Percentiles rank a stretch among this genome's conserved stretches.
Evolutionary conservation across 1,140 invertebrate species (phyloP).

Genomic region (Rhopalosiphum maidis): DNA sequence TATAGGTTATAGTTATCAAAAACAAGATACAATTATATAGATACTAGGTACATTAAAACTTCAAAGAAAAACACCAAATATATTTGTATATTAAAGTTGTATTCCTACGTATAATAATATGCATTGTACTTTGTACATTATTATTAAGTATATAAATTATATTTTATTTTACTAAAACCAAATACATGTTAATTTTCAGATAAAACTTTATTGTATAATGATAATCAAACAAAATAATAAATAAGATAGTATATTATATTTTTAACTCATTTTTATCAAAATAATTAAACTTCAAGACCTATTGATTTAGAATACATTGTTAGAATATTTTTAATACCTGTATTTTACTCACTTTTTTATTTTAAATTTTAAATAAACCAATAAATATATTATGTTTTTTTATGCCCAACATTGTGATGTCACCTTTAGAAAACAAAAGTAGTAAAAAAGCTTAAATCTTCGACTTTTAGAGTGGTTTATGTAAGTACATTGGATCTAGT

Average conservation of each 20-base stretch:
- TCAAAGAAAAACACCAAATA: not conserved
- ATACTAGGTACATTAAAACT: not conserved
- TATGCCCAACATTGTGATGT: not conserved
- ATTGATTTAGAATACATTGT: not conserved
- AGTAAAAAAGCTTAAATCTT: not conserved
- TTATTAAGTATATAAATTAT: not conserved
- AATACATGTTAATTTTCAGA: not conserved
- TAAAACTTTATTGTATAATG: not conserved
- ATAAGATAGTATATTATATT: too few relatives aligned
- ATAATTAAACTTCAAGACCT: not conserved
- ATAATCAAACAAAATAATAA: too few relatives aligned
- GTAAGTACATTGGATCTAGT: not conserved
- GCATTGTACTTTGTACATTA: not conserved
- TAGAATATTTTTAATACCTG: not conserved
- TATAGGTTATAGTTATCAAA: not conserved
- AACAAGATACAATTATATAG: not conserved
- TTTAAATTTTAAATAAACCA: not conserved
- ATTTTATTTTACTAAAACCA: not conserved
- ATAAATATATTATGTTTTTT: not conserved
- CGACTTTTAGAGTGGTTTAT: too few relatives aligned
- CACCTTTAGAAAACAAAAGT: not conserved
- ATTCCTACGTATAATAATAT: not conserved
- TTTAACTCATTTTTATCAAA: too few relatives aligned
- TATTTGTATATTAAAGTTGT: not conserved
- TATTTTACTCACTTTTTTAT: not conserved